Evolutionary conservation across 2,888 invertebrate genomes (phyloP).

Genomic region (Tromatobia lineatoria): DNA sequence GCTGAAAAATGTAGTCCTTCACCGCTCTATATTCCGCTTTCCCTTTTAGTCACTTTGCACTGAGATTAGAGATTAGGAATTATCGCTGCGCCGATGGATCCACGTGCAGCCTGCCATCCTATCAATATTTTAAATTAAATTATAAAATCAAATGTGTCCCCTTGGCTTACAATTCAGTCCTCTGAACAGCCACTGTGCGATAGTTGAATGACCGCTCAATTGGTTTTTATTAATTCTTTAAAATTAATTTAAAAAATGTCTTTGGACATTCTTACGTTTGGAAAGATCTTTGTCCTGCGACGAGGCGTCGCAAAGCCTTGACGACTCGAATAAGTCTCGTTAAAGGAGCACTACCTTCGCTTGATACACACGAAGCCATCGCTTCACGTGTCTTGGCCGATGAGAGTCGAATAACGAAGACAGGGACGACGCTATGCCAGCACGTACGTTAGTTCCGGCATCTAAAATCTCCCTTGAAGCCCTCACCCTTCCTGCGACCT

Average conservation of each 20-base stretch:
- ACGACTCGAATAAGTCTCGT: slow-evolving; percentile 46
- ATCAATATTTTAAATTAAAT: slow-evolving; percentile 65
- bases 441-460: slow-evolving; percentile 77
- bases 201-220: not conserved
- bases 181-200: not conserved
- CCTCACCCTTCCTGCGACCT: slow-evolving; percentile 50
- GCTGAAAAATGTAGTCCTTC: slow-evolving; percentile 66
- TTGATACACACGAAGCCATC: slow-evolving; percentile 24
- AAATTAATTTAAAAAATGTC: not conserved
- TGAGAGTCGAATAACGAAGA: slow-evolving; percentile 36
- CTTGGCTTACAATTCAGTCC: not conserved
- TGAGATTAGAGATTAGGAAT: slow-evolving; percentile 69
- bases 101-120: slow-evolving; percentile 66
- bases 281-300: slow-evolving; percentile 37
- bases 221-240: too few relatives aligned
- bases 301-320: slow-evolving; percentile 8
- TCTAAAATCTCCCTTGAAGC: slow-evolving; percentile 82
- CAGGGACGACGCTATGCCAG: slow-evolving; percentile 12
- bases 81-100: slow-evolving; percentile 63
- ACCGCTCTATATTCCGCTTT: slow-evolving; percentile 33
- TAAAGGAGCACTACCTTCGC: slow-evolving; percentile 27
- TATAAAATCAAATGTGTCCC: slow-evolving; percentile 59
- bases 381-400: slow-evolving; percentile 38
- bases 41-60: slow-evolving; percentile 51
- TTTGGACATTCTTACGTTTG: not conserved